phyloP scores from a whole-genome alignment of 2,113 vertebrate species.

The Tiliqua scincoides region DNA sequence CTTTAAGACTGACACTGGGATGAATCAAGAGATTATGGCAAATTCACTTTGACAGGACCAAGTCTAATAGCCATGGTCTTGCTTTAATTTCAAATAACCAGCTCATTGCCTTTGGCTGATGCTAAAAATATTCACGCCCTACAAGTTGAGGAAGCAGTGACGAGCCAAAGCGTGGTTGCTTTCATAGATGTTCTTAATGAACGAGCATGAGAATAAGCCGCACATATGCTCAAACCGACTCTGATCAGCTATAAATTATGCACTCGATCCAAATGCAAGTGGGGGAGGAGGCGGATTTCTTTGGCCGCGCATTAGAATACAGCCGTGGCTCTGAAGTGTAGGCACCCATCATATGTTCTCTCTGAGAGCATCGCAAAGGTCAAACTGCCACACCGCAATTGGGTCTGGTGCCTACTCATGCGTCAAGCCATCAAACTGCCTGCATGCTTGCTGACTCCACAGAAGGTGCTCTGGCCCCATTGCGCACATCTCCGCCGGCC shows the following conservation, averaged over 20 bases:
- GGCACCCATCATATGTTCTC: background rate
- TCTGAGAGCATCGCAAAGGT: conserved; percentile 9
- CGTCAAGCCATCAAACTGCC: conserved; percentile 27
- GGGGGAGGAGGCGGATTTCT: conserved; percentile 1
- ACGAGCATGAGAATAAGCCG: conserved; percentile 21
- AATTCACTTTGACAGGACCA: conserved; percentile 31
- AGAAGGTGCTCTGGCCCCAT: background rate
- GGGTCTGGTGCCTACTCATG: conserved; percentile 10
- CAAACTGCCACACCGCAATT: background rate
- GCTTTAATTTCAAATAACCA: conserved; percentile 33
- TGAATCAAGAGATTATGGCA: conserved; percentile 36
- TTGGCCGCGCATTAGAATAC: conserved; percentile 25
- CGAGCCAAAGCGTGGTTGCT: background rate
- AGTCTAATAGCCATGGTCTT: conserved; percentile 22
- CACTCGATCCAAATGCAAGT: conserved; percentile 11
- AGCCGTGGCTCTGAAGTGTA: background rate
- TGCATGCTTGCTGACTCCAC: background rate
- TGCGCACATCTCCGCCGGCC: background rate
- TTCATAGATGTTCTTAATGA: conserved; percentile 19
- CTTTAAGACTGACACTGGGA: conserved; percentile 22
- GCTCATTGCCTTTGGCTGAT: background rate
- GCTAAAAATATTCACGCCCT: conserved; percentile 26
- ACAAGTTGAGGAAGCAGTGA: background rate
- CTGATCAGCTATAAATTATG: conserved; percentile 23
- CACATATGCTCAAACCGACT: conserved; percentile 14